Base-by-base conservation (phyloP, 2,797 vertebrate genomes). In the Sebastes baramenuke region DNA sequence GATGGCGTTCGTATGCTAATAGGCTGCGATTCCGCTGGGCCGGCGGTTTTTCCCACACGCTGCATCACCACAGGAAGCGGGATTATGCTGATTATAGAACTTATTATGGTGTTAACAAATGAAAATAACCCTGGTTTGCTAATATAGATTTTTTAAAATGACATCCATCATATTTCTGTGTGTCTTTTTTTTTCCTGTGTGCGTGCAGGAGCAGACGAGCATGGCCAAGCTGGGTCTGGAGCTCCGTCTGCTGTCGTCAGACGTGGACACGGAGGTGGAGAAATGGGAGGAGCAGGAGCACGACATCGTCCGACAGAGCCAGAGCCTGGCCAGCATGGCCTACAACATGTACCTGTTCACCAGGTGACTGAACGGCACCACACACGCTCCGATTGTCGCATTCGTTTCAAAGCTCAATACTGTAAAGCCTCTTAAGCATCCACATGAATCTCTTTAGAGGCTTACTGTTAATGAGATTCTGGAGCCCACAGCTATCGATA, bases 321-420 rank as follows among this genome's bases (percentile, higher is more conserved):
- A 98, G 93, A 97, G 95, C 89, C 94, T 99, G 91, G 97, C 98
- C 89, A 97, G 97, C 70, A 97, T 98, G 97, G 97, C 97, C 14
- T 98, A 99, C 92, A 98, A 96, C 86, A 97, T 99, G 90, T 97
- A 99, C 92, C 96, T 99, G 87, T 99, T 99, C 92, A 99, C 97
- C 91, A 98, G 99, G 99, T 99, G 95, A 25, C 38, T 8, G 1
- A 13, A 38, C 10, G 7, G 60, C 8, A 14, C 27, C 46, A 64
- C 61, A n/a, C 67, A 9, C 13, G 12, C 29, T 74, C 32, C 0
- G 1, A 52, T 55, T 77, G 64, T 73, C 65, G 1, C 38, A 59
- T 76, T 89, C 18, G 34, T 79, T 67, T 80, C 54, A 72, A 66
- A 58, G 69, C 66, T 81, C n/a, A 58, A 22, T 58, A 61, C 3